phyloP scores from a whole-genome alignment of 2,797 vertebrate species.

The Pristis pectinata region DNA sequence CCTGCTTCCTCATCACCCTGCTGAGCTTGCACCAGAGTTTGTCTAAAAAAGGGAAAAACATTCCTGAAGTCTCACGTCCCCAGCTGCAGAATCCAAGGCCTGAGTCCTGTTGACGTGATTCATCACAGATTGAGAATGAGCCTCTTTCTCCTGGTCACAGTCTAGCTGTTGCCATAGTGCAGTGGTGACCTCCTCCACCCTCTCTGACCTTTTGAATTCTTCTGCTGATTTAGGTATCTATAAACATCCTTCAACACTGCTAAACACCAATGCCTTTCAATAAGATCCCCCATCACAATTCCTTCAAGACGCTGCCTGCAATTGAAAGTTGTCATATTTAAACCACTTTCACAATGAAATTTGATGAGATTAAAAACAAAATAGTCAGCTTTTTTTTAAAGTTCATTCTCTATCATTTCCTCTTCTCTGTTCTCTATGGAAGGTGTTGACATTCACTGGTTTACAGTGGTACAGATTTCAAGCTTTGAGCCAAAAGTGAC shows the following conservation, averaged over 20 bases:
- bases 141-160: neutral
- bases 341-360: neutral
- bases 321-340: neutral
- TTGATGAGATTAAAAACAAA: neutral
- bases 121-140: neutral
- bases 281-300: neutral
- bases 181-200: neutral
- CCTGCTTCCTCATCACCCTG: too few species aligned
- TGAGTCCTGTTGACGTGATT: neutral
- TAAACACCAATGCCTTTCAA: neutral
- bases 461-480: neutral
- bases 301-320: neutral
- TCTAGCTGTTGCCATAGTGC: neutral
- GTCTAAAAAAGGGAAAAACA: slow-evolving; percentile 2
- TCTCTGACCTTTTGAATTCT: neutral
- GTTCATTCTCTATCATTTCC: neutral
- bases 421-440: neutral
- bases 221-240: neutral
- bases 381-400: neutral
- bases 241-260: neutral
- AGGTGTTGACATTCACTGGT: neutral
- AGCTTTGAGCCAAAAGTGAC: neutral
- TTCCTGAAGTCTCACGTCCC: neutral
- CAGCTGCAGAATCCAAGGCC: neutral
- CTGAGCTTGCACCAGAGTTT: neutral